Evolutionary conservation across 2,888 invertebrate genomes (phyloP), one percentile per base, ranked within the genome.

Genomic region (Nephrotoma flavescens): DNA sequence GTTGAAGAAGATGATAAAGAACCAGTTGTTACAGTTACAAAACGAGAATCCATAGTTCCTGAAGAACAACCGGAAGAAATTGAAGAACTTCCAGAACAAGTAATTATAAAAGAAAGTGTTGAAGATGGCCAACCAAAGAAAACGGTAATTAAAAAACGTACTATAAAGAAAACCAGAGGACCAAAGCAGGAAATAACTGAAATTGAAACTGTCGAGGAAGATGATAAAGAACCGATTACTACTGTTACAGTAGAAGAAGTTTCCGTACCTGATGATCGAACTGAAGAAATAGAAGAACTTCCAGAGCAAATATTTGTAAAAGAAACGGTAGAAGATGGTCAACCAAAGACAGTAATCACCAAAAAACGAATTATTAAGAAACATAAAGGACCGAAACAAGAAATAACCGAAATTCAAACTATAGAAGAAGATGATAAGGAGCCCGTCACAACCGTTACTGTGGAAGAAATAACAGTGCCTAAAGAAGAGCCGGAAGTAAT

Each of bases 341-440:
- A 89, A 11, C 90, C 90, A 71, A 91, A 91, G 6, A 90, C 91
- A 45, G 89, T 91, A 86, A 90, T 90, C 42, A 90, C 91, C 2
- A 92, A 91, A 87, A 92, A 92, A n/a, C 91, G 92, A 87, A 89
- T 91, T 1, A 92, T 93, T 15, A 92, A 92, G 88, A 92, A 92
- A 88, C 89, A 91, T 2, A 89, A 90, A 84, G 92, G 91, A 0
- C 88, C 89, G 0, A 91, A 92, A 88, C 90, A 91, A 89, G 90
- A 92, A 89, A 90, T 91, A 0, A 92, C 91, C 1, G 91, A 91
- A 89, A 91, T 92, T 45, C 90, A 91, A 87, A 90, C 89, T 87
- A 88, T 92, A 87, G 89, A 92, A 88, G 91, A 92, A 89, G 92
- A 91, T 88, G 92, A 91, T 83, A 91, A 92, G 87, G 88, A 89